phyloP scores from a whole-genome alignment of 2,113 vertebrate species.

The Cyanistes caeruleus region DNA sequence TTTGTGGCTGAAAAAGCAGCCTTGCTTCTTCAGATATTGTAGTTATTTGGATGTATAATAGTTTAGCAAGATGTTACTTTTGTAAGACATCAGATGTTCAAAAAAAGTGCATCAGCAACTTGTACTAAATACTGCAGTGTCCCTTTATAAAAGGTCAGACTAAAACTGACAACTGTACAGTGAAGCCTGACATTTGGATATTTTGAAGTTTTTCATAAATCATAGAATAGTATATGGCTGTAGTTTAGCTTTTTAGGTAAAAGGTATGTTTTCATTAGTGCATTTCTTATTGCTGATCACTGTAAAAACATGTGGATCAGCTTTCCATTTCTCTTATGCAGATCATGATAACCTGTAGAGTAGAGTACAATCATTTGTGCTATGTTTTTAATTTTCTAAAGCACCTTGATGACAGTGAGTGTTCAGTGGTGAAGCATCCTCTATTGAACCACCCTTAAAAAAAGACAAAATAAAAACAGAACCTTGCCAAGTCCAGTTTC shows the following conservation, averaged over 20 bases:
- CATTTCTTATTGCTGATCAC: conserved; percentile 83
- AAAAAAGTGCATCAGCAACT: conserved; percentile 91
- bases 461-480: conserved; percentile 37
- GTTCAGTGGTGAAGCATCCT: conserved; percentile 85
- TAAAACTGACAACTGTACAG: conserved; percentile 83
- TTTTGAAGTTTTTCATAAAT: conserved; percentile 88
- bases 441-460: conserved; percentile 79
- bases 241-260: conserved; percentile 86
- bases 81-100: conserved; percentile 98
- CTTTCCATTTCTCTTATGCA: conserved; percentile 83
- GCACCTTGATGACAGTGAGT: conserved; percentile 88
- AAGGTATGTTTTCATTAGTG: conserved; percentile 85
- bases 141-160: conserved; percentile 92
- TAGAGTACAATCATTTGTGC: conserved; percentile 85
- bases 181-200: conserved; percentile 85
- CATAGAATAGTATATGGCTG: conserved; percentile 84
- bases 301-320: conserved; percentile 80
- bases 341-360: conserved; percentile 84
- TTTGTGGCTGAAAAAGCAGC: conserved; percentile 99
- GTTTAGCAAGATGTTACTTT: conserved; percentile 99
- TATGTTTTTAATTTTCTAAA: conserved; percentile 86
- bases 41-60: conserved; percentile 99
- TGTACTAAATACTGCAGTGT: conserved; percentile 95
- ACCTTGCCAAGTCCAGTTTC: conserved; percentile 74
- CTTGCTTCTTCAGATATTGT: conserved; percentile 99